Evolutionary conservation across 2,888 invertebrate species (phyloP), one percentile per base, ranked within the genome.

Genomic region (Rosalia funebris): DNA sequence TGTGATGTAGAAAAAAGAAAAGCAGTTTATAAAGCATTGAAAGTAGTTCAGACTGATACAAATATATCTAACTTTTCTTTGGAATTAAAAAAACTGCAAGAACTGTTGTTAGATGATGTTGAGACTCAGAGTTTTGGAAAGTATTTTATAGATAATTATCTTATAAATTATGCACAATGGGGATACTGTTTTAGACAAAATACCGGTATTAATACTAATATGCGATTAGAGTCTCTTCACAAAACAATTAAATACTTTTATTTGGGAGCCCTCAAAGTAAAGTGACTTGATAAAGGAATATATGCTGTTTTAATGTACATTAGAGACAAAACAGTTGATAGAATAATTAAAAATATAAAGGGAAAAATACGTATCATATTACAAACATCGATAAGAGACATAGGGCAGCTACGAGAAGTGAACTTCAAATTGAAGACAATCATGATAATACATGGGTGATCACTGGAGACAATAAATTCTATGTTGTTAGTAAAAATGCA

Each of bases 1-100:
- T 14, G 10, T n/a, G 34, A 42, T 34, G 3, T 9, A 4, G 57
- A 57, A 17, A 42, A 42, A 17, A 42, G 17, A 17, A 3, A 16
- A 10, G n/a, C 7, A 42, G 16, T 42, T 17, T 42, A 42, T 42
- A 16, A 17, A 16, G 9, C 7, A 1, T 2, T 42, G 17, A 16
- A 42, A 17, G 9, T 9, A n/a, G 7, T 42, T 2, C 42, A 42
- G 17, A n/a, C 9, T 17, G 7, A n/a, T 16, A 9, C 7, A 42
- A 10, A 42, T 42, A 11, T n/a, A 42, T 7, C 9, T 10, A 42
- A 42, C 4, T 42, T 42, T 16, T 1, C 9, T 5, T 9, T n/a
- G 15, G 19, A 42, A 17, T 42, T 17, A 16, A 42, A 16, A 15
- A 16, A 9, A 16, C 9, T 16, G 1, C 1, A 15, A 16, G 7